These are phyloP conservation scores for Agrochola lota DNA, from an alignment of 2,888 invertebrate species.

Conservation along the genomic window DNA sequence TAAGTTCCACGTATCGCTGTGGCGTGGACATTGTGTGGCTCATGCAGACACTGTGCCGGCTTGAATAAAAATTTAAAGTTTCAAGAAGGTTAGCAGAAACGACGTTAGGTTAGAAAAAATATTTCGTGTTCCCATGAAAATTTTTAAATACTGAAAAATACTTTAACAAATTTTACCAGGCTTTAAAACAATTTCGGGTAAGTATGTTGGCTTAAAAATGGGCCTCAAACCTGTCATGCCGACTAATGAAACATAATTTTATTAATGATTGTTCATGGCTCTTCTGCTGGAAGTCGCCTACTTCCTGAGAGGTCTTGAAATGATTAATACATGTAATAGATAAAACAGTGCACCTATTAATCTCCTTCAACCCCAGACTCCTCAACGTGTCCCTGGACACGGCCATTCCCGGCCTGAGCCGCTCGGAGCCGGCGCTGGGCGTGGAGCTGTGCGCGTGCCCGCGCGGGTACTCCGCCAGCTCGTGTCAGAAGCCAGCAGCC, in stretches of 20 bases:
- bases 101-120: no score
- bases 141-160: not conserved
- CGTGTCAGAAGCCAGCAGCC: conserved; percentile 96
- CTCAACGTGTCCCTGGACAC: conserved; percentile 95
- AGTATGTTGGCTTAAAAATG: not conserved
- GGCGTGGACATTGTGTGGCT: not conserved
- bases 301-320: not conserved
- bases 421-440: conserved; percentile 93
- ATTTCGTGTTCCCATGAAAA: not conserved
- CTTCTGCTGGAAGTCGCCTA: not conserved
- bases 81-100: no score
- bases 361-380: conserved; percentile 77
- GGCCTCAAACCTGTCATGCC: not conserved
- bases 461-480: conserved; percentile 94
- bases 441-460: conserved; percentile 97
- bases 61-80: not conserved
- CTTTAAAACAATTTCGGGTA: not conserved
- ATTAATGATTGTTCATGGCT: not conserved
- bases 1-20: not conserved
- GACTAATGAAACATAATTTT: not conserved
- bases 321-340: not conserved
- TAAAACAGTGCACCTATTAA: not conserved
- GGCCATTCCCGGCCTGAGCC: conserved; percentile 92
- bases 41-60: no score
- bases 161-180: not conserved